Percentiles rank a stretch among this genome's conserved stretches.
These are phyloP conservation scores for Palaemon carinicauda DNA, from an alignment of 1,140 invertebrate genomes.

Conservation along the genomic window DNA sequence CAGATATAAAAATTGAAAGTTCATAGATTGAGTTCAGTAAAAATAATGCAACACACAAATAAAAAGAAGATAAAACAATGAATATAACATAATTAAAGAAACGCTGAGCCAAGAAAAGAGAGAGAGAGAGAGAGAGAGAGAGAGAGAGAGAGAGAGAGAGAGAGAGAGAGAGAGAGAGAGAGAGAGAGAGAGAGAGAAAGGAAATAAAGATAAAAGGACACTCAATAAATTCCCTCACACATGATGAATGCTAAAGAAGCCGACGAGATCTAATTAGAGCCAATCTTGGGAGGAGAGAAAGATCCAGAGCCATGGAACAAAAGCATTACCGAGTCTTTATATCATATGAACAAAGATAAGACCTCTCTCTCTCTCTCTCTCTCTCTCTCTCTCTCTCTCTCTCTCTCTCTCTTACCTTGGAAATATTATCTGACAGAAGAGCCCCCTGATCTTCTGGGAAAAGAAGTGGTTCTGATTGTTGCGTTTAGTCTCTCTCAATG, in stretches of 20 bases:
- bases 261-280: too few species aligned
- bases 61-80: background rate
- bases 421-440: conserved; percentile 32
- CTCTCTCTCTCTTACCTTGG: conserved; percentile 26
- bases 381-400: conserved; percentile 30
- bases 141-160: background rate
- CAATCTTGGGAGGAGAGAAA: too few species aligned
- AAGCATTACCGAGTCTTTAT: background rate
- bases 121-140: background rate
- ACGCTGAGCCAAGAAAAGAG: too few species aligned
- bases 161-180: background rate
- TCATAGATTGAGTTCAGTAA: too few species aligned
- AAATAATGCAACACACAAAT: background rate
- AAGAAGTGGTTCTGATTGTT: conserved; percentile 53
- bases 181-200: background rate
- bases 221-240: background rate
- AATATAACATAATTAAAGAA: too few species aligned
- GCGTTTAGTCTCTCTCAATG: conserved; percentile 37
- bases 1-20: too few species aligned
- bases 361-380: conserved; percentile 9
- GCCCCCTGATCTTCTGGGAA: conserved; percentile 47
- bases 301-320: too few species aligned
- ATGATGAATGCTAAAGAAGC: too few species aligned
- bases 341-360: background rate
- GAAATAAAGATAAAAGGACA: background rate